Evolutionary conservation across 2,888 invertebrate genomes (phyloP), one percentile per base, ranked within the genome.

Genomic region (Pyrocoelia pectoralis): DNA sequence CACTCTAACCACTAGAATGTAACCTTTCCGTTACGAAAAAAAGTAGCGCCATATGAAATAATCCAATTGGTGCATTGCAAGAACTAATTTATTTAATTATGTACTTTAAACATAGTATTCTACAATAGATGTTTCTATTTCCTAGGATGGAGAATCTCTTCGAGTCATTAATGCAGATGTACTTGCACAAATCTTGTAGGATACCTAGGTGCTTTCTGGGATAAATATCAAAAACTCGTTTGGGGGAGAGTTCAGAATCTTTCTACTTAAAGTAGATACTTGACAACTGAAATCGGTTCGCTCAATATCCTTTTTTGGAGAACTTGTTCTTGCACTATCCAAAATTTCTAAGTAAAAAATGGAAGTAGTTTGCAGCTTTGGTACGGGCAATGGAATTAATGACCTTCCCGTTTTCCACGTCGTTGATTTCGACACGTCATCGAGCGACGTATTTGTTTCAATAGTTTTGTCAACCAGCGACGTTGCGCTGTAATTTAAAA

Each of bases 241-340:
- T 6, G 24, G 24, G 6, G 24, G 24, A 3, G 46, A 15, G 10
- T 48, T 19, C 13, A 65, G 48, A 29, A 60, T 48, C 17, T 17
- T 65, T 43, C 54, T 56, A 33, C 65, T 65, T 14, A 65, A 41
- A n/a, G 65, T 65, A 1, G 61, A 61, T 9, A 53, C 61, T 19
- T 65, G 65, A 17, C 65, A 65, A 6, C 19, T 13, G 10, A 65
- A 61, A 43, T 65, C 64, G 18, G 15, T 15, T 17, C 1, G 3
- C 3, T 9, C 17, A 17, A 18, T 19, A 54, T 24, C 49, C 41
- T 29, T 63, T 1, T 43, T 43, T 14, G 8, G 14, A 3, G 13
- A 13, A 15, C 1, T 13, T n/a, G 13, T 43, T 14, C 13, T 40
- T n/a, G 40, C 40, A 6, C 13, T 9, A 40, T 40, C 8, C 4